Evolutionary conservation across 2,888 invertebrate genomes (phyloP).

Genomic region (Syritta pipiens): DNA sequence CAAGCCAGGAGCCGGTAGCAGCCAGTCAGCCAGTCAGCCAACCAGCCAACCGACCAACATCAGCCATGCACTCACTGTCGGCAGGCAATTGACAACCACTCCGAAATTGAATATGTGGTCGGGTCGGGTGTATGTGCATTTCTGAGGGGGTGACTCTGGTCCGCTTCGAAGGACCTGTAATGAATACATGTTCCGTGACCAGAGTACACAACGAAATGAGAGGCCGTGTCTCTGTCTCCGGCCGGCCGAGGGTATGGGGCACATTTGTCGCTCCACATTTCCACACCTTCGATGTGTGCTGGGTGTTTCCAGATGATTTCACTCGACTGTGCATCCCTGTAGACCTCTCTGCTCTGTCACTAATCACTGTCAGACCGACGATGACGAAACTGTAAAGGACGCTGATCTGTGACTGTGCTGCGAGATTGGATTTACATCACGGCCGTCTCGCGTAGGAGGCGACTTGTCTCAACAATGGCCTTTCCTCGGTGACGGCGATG

Average conservation of each 20-base stretch:
- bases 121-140: slow-evolving; percentile 18
- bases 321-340: slow-evolving; percentile 21
- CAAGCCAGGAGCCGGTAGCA: neutral
- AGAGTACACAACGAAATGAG: slow-evolving; percentile 47
- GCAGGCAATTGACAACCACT: slow-evolving; percentile 47
- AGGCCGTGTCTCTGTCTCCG: neutral
- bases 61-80: slow-evolving; percentile 18
- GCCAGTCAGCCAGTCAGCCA: slow-evolving; percentile 1
- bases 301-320: slow-evolving; percentile 51
- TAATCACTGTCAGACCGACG: slow-evolving; percentile 54
- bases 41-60: neutral
- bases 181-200: slow-evolving; percentile 58
- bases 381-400: slow-evolving; percentile 49
- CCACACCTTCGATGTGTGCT: slow-evolving; percentile 37
- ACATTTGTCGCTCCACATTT: slow-evolving; percentile 30
- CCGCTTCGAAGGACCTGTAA: slow-evolving; percentile 48
- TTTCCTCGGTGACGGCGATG: slow-evolving; percentile 22
- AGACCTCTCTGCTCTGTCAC: slow-evolving; percentile 31
- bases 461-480: slow-evolving; percentile 21
- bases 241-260: neutral
- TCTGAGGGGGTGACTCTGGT: slow-evolving; percentile 22
- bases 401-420: slow-evolving; percentile 4
- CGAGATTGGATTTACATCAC: slow-evolving; percentile 46
- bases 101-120: slow-evolving; percentile 40
- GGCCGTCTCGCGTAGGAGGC: slow-evolving; percentile 29